These are phyloP conservation scores for Myrmecophaga tridactyla DNA, from an alignment of 2,113 vertebrate genomes.

Conservation along the genomic window DNA sequence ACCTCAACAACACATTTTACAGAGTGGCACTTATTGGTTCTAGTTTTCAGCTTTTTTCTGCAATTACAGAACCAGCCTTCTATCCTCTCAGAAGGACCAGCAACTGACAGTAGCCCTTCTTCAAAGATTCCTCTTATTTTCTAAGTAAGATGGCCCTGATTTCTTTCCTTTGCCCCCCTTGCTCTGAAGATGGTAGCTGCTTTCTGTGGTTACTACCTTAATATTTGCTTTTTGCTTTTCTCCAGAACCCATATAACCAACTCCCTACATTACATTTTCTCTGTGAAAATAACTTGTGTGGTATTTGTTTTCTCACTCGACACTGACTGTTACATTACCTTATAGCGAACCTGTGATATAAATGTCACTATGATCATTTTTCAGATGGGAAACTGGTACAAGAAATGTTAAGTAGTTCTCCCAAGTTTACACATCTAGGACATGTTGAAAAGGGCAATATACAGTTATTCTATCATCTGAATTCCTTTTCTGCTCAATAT, in stretches of 20 bases:
- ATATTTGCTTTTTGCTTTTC: background rate
- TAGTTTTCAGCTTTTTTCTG: background rate
- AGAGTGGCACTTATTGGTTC: background rate
- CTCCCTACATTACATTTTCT: background rate
- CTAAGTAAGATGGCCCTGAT: background rate
- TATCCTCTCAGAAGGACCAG: background rate
- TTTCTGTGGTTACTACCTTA: background rate
- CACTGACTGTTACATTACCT: background rate
- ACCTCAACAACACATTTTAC: background rate
- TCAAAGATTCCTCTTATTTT: background rate
- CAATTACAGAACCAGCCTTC: background rate
- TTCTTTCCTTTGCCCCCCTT: background rate
- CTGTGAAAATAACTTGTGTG: background rate
- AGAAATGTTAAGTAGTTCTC: background rate
- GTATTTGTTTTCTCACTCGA: background rate
- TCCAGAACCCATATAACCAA: too few relatives aligned
- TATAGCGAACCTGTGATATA: background rate
- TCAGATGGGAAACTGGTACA: background rate
- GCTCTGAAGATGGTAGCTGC: background rate
- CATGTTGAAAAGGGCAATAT: background rate
- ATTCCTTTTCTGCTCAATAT: background rate
- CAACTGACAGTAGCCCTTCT: background rate
- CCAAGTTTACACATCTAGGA: background rate
- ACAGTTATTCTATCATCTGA: background rate
- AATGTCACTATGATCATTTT: background rate